A percentile compares a stretch with the other conserved stretches of the same genome.
phyloP scores from a whole-genome alignment of 2,888 invertebrate genomes.

The Atherix ibis region DNA sequence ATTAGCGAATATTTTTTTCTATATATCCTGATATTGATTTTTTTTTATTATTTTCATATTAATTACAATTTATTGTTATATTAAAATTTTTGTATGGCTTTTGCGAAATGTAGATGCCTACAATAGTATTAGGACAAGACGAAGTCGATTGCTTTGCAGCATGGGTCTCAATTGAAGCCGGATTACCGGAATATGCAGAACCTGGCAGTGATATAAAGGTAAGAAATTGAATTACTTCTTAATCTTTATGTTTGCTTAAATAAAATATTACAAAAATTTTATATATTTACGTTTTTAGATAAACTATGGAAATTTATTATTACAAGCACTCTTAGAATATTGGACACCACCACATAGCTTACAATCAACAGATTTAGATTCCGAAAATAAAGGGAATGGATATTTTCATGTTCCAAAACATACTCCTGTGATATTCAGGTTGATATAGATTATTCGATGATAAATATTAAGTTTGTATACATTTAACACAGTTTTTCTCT shows the following conservation, averaged over 20 bases:
- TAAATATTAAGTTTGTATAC: no score
- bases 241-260: no score
- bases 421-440: conserved; percentile 92
- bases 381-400: conserved; percentile 55
- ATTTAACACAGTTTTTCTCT: neutral
- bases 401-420: conserved; percentile 87
- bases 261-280: neutral
- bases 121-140: conserved; percentile 91
- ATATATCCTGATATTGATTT: neutral
- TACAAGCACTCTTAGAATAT: conserved; percentile 89
- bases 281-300: conserved; percentile 39
- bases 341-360: conserved; percentile 66
- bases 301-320: conserved; percentile 84
- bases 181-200: conserved; percentile 51
- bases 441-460: conserved; percentile 14
- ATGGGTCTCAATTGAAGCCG: conserved; percentile 97
- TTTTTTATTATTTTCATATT: neutral
- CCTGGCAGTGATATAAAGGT: conserved; percentile 31
- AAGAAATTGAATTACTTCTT: no score
- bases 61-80: no score
- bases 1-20: neutral
- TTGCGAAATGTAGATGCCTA: conserved; percentile 75
- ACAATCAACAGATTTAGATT: conserved; percentile 48
- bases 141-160: conserved; percentile 96
- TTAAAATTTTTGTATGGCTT: no score